Evolutionary conservation across 2,888 invertebrate genomes (phyloP).

Genomic region (Cosmia pyralina): DNA sequence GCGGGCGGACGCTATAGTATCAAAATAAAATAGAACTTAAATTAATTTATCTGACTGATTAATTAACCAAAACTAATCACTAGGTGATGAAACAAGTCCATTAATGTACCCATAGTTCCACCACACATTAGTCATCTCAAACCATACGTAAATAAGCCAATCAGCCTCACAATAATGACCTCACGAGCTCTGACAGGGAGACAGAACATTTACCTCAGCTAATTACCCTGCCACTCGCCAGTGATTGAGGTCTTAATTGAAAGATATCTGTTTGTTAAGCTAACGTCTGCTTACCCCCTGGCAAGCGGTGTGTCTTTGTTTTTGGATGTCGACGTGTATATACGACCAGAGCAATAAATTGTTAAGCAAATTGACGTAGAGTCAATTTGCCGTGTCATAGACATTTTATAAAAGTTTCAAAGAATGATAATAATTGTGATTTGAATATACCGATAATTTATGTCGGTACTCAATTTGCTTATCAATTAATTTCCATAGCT

Average conservation of each 20-base stretch:
- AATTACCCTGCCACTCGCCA: constrained; percentile 57
- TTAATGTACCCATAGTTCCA: not conserved
- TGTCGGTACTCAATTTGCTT: no score
- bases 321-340: constrained; percentile 16
- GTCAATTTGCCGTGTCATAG: no score
- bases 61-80: not conserved
- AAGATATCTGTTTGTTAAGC: constrained; percentile 39
- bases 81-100: constrained; percentile 13
- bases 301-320: constrained; percentile 26
- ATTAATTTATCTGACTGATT: no score
- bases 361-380: no score
- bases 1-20: no score
- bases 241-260: constrained; percentile 64
- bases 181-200: constrained; percentile 35
- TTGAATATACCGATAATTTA: no score
- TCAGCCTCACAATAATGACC: constrained; percentile 38
- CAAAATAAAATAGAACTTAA: no score
- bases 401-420: no score
- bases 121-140: constrained; percentile 19
- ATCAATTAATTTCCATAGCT: no score
- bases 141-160: constrained; percentile 18
- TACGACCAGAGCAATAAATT: no score
- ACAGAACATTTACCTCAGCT: constrained; percentile 52
- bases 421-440: no score
- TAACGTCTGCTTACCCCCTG: constrained; percentile 23